These are phyloP conservation scores for Xenentodon cancila DNA, from an alignment of 2,797 vertebrate genomes.

Conservation along the genomic window DNA sequence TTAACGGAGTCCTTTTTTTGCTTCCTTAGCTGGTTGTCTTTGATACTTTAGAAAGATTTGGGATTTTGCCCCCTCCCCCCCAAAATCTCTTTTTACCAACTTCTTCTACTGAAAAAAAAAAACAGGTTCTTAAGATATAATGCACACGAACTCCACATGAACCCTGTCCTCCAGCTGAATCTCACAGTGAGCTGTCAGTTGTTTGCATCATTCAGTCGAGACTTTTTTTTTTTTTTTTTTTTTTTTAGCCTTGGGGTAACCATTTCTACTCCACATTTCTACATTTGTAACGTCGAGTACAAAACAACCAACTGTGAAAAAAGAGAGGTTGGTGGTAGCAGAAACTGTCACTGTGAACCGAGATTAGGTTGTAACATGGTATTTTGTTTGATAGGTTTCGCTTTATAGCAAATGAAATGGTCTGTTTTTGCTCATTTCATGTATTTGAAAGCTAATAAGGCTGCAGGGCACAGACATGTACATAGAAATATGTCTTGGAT, in stretches of 20 bases:
- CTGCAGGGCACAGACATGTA: neutral
- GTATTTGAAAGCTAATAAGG: neutral
- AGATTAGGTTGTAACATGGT: neutral
- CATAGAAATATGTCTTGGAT: neutral
- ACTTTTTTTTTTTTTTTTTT: neutral
- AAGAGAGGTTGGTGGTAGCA: constrained; percentile 1
- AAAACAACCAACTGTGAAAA: constrained; percentile 32
- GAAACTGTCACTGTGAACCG: constrained; percentile 1
- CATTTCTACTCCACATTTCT: constrained; percentile 49
- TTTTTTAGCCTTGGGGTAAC: constrained; percentile 39
- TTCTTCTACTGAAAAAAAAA: constrained; percentile 21
- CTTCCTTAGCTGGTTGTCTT: constrained; percentile 12
- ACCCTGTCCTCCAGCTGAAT: constrained; percentile 61
- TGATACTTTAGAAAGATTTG: constrained; percentile 8
- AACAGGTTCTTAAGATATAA: constrained; percentile 11
- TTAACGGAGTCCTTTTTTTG: constrained; percentile 12
- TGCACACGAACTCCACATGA: constrained; percentile 47
- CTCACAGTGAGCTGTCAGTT: constrained; percentile 47
- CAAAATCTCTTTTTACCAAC: constrained; percentile 33
- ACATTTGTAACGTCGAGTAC: constrained; percentile 24
- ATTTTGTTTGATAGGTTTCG: too few relatives aligned
- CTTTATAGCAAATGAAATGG: neutral
- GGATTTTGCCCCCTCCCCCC: constrained; percentile 2
- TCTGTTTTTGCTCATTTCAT: neutral
- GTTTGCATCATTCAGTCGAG: constrained; percentile 57